Percentiles rank a stretch among this genome's conserved stretches.
Conservation (phyloP, 1,140 invertebrate species). For the Saccostrea glomerata region DNA sequence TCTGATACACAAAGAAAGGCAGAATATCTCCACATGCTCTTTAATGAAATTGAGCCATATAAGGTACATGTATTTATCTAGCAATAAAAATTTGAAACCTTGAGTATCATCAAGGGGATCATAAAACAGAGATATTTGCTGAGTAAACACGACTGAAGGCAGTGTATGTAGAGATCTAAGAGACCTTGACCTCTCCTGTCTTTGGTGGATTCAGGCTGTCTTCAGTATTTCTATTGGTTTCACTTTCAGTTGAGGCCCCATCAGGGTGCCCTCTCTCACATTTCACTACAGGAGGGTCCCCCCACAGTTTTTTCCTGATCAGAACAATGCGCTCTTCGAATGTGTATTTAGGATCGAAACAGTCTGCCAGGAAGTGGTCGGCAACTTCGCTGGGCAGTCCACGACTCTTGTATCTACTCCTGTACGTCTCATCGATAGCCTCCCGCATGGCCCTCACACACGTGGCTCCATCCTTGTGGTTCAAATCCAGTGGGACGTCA, state of each 20-base stretch:
- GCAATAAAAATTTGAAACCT: slow-evolving; percentile 17
- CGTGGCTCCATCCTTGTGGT: neutral
- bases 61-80: neutral
- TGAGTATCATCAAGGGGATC: neutral
- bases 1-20: no score
- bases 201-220: neutral
- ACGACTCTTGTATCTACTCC: neutral
- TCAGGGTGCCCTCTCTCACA: slow-evolving; percentile 52
- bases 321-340: slow-evolving; percentile 54
- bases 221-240: neutral
- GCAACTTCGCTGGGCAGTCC: slow-evolving; percentile 27
- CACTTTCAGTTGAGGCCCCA: slow-evolving; percentile 47
- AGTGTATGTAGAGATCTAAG: neutral
- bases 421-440: neutral
- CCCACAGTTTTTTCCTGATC: slow-evolving; percentile 54
- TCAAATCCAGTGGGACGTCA: slow-evolving; percentile 22
- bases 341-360: slow-evolving; percentile 56
- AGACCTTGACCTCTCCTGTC: neutral
- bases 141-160: neutral
- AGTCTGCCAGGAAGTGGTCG: slow-evolving; percentile 53
- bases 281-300: slow-evolving; percentile 26
- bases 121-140: neutral
- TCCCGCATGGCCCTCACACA: slow-evolving; percentile 7
- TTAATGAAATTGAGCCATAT: neutral
- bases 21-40: neutral